A percentile compares a stretch with the other conserved stretches of the same genome.
Conservation (phyloP, 2,113 vertebrate species). For the Triplophysa rosa region DNA sequence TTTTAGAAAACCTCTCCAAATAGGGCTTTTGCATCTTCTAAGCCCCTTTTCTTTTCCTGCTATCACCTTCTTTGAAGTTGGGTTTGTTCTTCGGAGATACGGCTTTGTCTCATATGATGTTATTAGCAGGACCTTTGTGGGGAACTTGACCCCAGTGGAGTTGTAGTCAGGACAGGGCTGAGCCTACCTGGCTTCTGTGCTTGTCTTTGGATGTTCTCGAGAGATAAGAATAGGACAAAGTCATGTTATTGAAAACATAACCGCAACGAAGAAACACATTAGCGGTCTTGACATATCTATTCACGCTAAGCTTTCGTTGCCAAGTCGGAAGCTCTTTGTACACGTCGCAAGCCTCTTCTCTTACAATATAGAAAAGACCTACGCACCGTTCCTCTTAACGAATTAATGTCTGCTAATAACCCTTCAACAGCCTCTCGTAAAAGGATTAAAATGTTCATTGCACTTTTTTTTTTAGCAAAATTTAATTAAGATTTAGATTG, state of each 20-base stretch:
- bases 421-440: constrained; percentile 73
- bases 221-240: constrained; percentile 69
- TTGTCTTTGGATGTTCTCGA: constrained; percentile 82
- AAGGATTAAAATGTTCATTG: constrained; percentile 76
- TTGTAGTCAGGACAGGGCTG: constrained; percentile 78
- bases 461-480: constrained; percentile 76
- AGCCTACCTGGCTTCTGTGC: constrained; percentile 82
- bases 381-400: constrained; percentile 76
- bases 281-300: constrained; percentile 55
- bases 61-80: constrained; percentile 92
- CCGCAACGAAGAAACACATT: constrained; percentile 61
- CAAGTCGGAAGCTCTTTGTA: constrained; percentile 68
- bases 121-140: constrained; percentile 84
- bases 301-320: constrained; percentile 69
- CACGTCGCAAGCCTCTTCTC: constrained; percentile 58
- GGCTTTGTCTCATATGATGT: constrained; percentile 85
- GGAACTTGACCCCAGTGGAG: constrained; percentile 88
- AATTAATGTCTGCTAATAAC: constrained; percentile 78
- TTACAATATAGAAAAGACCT: constrained; percentile 67
- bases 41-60: constrained; percentile 83
- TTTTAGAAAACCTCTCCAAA: constrained; percentile 85
- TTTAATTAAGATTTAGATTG: constrained; percentile 83
- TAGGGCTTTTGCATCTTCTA: constrained; percentile 70
- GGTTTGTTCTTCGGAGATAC: constrained; percentile 81
- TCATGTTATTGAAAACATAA: constrained; percentile 62